Evolutionary conservation across 2,888 invertebrate genomes (phyloP), one percentile per base, ranked within the genome.

Genomic region (Lepidochitona cinerea): DNA sequence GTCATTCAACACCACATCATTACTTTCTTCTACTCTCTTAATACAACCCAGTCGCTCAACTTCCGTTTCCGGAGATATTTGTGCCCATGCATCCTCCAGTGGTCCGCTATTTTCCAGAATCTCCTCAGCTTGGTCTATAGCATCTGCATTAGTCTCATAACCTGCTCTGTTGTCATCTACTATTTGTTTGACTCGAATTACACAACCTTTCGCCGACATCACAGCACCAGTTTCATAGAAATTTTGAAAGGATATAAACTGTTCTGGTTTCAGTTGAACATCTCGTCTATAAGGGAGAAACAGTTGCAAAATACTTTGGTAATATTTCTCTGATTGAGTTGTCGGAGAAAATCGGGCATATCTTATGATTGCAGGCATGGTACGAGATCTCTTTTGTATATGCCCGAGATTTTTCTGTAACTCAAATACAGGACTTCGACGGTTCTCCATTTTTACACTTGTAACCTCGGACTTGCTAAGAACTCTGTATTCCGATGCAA

Each of bases 61-160:
- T 75, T 75, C 77, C 7, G 73, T 37, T 66, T 77, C 72, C 14
- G 77, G 73, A 41, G 53, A 68, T 33, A 77, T 33, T 23, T 52
- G 29, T 32, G 66, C 65, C 74, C 74, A 76, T 23, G 74, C 74
- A 75, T 77, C 72, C 65, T 75, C 73, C 29, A 32, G 35, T 0
- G 52, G 18, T 12, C 70, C 74, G 53, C n/a, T 5, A 36, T 49
- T 66, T 36, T 70, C 52, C 18, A 71, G 29, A 7, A 37, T 18
- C 14, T 75, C 59, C 49, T 68, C 26, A 26, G 72, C 74, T 18
- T 35, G 33, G n/a, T 75, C 75, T 5, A 75, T n/a, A 14, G 3
- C 33, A 26, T 73, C 52, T 29, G 33, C 36, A 52, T 74, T 37
- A 71, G 68, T 68, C 35, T 71, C 71, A 66, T 37, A 76, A 2